Percentiles rank a stretch among this genome's conserved stretches.
Evolutionary conservation across 92 coral and sea anemone species (phyloP).

Genomic region (Palythoa grandiflora): DNA sequence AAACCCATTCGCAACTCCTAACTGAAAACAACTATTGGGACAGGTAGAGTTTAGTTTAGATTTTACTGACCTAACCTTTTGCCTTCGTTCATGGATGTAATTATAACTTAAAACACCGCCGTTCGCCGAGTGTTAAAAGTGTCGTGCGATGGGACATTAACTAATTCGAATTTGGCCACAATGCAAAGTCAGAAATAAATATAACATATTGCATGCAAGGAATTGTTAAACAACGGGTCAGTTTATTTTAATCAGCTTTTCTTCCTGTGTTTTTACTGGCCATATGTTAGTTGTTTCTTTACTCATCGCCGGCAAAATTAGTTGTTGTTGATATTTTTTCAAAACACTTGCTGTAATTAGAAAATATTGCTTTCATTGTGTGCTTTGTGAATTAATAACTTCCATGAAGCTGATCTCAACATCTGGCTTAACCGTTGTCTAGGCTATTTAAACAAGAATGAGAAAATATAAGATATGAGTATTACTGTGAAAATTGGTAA

Average conservation of each 20-base stretch:
- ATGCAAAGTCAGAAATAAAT: neutral
- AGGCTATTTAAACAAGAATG: neutral
- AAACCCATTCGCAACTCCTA: no score
- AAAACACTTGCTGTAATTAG: constrained; percentile 5
- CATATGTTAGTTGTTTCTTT: neutral
- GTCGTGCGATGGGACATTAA: neutral
- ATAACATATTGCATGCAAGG: neutral
- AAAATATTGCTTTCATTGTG: constrained; percentile 1
- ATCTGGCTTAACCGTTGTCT: neutral
- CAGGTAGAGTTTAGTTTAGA: neutral
- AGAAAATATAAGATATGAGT: neutral
- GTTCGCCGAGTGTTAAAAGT: neutral
- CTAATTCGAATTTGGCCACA: neutral
- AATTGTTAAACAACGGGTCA: neutral
- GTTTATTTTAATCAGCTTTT: neutral
- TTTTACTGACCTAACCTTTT: neutral
- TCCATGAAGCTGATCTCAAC: neutral
- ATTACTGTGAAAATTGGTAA: no score
- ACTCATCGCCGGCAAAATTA: neutral
- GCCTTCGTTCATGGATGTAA: neutral
- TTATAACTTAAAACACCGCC: neutral
- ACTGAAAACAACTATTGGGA: no score
- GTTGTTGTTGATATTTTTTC: neutral
- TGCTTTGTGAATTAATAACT: constrained; percentile 8
- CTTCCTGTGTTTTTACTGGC: neutral